Evolutionary conservation across 2,113 vertebrate species (phyloP).

Genomic region (Caretta caretta): DNA sequence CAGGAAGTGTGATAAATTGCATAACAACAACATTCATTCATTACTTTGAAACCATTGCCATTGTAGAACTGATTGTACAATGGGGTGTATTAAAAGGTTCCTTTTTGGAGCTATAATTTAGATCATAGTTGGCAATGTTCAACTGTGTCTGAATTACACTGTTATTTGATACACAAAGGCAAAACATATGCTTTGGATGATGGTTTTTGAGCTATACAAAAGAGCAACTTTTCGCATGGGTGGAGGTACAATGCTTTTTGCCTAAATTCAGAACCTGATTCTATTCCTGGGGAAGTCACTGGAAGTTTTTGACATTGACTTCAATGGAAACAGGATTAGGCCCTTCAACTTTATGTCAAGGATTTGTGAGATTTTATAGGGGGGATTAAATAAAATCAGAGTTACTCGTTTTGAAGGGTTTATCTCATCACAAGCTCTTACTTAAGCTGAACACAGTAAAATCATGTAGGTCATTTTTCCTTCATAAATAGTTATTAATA

Average conservation of each 20-base stretch:
- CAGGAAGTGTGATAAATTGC: not conserved
- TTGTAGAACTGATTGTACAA: not conserved
- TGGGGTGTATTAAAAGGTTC: not conserved
- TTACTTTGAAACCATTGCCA: not conserved
- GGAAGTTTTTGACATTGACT: not conserved
- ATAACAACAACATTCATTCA: not conserved
- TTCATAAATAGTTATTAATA: not conserved
- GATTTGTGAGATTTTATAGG: not conserved
- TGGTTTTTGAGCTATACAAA: not conserved
- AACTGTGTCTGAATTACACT: not conserved
- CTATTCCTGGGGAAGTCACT: not conserved
- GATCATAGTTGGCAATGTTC: not conserved
- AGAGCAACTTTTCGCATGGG: not conserved
- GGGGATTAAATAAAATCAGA: not conserved
- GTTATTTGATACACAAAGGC: not conserved
- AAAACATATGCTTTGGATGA: not conserved
- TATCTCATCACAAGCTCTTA: not conserved
- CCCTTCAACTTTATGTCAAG: not conserved
- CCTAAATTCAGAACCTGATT: not conserved
- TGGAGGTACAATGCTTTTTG: not conserved
- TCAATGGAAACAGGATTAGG: not conserved
- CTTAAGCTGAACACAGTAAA: not conserved
- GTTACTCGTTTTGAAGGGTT: not conserved
- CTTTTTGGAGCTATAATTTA: not conserved
- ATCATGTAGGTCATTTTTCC: not conserved